A percentile compares a stretch with the other conserved stretches of the same genome.
Conservation (phyloP, 2,888 invertebrate genomes). For the Aspidapion aeneum region DNA sequence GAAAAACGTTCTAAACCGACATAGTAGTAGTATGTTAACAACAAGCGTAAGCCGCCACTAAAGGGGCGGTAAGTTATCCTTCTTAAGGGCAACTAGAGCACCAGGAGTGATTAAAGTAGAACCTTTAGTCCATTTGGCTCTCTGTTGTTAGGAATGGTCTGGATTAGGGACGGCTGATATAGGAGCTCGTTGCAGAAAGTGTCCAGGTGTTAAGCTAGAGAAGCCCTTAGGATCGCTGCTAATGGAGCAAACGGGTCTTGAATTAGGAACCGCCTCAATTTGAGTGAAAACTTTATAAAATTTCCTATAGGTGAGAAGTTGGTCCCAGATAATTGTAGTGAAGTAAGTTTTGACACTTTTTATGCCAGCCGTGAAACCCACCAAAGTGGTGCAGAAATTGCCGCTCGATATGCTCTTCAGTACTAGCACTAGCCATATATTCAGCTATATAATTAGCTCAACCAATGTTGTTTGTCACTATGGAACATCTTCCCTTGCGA, state of each 20-base stretch:
- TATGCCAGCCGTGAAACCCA: too few species aligned
- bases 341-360: not conserved
- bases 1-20: too few species aligned
- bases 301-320: not conserved
- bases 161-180: conserved; percentile 1
- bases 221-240: not conserved
- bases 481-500: not conserved
- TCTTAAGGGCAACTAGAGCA: not conserved
- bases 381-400: not conserved
- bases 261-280: conserved; percentile 2
- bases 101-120: not conserved
- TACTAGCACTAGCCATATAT: too few species aligned
- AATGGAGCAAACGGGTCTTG: not conserved
- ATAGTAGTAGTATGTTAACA: too few species aligned
- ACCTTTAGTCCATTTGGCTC: not conserved
- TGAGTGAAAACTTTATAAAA: conserved; percentile 1
- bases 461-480: too few species aligned
- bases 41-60: too few species aligned
- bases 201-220: not conserved
- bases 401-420: too few species aligned
- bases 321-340: not conserved
- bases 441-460: too few species aligned
- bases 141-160: not conserved
- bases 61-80: not conserved
- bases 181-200: not conserved